Base-by-base conservation (phyloP, 2,888 invertebrate species). In the Xestia c-nigrum region DNA sequence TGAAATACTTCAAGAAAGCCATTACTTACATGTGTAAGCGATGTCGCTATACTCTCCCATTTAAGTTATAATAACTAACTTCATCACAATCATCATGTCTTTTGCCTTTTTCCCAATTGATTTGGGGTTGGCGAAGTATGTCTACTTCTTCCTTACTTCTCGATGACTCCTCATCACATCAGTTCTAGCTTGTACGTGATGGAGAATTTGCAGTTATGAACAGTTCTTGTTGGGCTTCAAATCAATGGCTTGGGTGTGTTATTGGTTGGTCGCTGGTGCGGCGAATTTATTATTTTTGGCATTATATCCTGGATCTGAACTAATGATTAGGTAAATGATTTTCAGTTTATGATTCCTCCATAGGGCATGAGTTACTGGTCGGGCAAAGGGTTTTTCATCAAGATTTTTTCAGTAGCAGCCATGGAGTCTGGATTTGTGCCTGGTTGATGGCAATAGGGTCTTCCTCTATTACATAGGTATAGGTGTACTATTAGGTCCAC, bases 111-210 rank as follows among this genome's bases (percentile, higher is more conserved):
- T 31, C 31, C 31, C 31, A 31, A 31, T 31, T 31, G 31, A 31
- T 31, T 31, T 31, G 31, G 31, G 31, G 31, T 31, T 31, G 31
- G 31, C 31, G 31, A 31, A 31, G 1, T 31, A 31, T 2, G 31
- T 3, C 31, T 31, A 3, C 31, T 31, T 31, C 31, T 31, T 31
- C 31, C 31, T 2, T 31, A 31, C 31, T 31, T 31, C 31, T 31
- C 31, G 31, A 31, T 31, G 1, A 31, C 31, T 31, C 31, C 1
- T 31, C 31, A 31, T 31, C 31, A 31, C 31, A 31, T 31, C 31
- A 31, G 31, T 31, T 31, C 1, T 31, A 31, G 84, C 50, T 67
- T 76, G 74, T 84, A 87, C 88, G 88, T 89, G 89, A 83, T 85
- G 67, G 76, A 81, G 57, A 72, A 72, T 87, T 63, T 12, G 80